These are phyloP conservation scores for Mustelus asterias DNA, from an alignment of 2,113 vertebrate genomes.

Conservation along the genomic window DNA sequence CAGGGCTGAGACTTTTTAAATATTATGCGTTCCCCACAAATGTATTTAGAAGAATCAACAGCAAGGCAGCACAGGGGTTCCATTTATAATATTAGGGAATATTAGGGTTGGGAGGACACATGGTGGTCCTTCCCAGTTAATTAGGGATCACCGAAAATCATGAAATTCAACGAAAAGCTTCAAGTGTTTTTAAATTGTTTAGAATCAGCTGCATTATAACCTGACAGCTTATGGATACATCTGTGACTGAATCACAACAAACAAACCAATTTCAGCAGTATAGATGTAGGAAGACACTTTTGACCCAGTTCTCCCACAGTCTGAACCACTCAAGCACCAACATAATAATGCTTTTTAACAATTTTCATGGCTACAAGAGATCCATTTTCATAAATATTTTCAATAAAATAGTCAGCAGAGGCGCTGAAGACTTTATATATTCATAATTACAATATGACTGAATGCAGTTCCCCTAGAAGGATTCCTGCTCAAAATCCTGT, in stretches of 20 bases:
- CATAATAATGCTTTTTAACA: not conserved
- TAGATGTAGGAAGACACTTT: not conserved
- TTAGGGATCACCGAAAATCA: not conserved
- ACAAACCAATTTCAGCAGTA: not conserved
- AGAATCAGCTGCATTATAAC: not conserved
- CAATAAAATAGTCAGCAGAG: not conserved
- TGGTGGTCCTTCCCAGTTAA: not conserved
- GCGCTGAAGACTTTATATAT: not conserved
- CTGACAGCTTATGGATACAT: not conserved
- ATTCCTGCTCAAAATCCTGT: not conserved
- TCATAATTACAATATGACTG: not conserved
- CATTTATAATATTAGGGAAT: not conserved
- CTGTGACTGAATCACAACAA: not conserved
- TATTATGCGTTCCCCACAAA: not conserved
- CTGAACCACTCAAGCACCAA: not conserved
- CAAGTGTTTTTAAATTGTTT: not conserved
- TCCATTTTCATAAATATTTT: not conserved
- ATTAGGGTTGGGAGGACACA: not conserved
- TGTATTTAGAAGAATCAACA: not conserved
- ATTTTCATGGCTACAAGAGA: not conserved
- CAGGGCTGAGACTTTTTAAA: not conserved
- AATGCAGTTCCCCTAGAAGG: not conserved
- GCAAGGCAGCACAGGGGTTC: not conserved
- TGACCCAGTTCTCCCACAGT: not conserved
- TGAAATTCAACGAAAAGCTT: not conserved